phyloP scores from a whole-genome alignment of 2,888 invertebrate species.

The Lepidocyrtoides sp. region DNA sequence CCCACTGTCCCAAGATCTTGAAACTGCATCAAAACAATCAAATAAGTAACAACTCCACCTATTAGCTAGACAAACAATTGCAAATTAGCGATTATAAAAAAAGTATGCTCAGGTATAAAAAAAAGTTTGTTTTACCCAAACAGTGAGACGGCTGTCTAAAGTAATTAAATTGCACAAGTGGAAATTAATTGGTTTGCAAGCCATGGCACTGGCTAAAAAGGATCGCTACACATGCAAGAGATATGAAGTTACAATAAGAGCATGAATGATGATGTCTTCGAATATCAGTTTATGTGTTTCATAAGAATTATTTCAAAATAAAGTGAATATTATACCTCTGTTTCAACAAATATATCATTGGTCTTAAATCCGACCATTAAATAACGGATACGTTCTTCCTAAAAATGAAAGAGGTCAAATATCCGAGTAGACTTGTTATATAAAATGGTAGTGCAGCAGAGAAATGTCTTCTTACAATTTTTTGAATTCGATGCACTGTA shows the following conservation, averaged over 20 bases:
- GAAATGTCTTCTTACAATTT: constrained; percentile 50
- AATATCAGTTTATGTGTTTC: not conserved
- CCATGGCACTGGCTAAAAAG: constrained; percentile 36
- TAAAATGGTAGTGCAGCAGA: too few relatives aligned
- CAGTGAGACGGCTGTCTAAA: constrained; percentile 23
- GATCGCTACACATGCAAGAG: too few relatives aligned
- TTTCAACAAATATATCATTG: not conserved
- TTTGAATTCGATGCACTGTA: not conserved
- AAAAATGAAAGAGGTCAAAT: too few relatives aligned
- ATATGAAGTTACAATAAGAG: not conserved
- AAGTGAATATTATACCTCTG: not conserved
- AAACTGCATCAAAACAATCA: constrained; percentile 68
- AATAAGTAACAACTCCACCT: constrained; percentile 65
- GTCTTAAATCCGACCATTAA: not conserved
- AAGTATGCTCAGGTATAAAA: not conserved
- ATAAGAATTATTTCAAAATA: not conserved
- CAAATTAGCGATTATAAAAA: not conserved
- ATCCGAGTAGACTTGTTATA: too few relatives aligned
- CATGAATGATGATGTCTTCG: not conserved
- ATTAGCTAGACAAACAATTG: constrained; percentile 37
- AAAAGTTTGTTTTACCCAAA: constrained; percentile 55
- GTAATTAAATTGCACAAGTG: constrained; percentile 36
- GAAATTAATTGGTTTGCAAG: constrained; percentile 57
- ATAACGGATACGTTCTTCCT: constrained; percentile 51
- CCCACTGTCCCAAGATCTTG: constrained; percentile 17